Base-by-base conservation (phyloP, 2,888 invertebrate genomes). In the Pardosa pseudoannulata region DNA sequence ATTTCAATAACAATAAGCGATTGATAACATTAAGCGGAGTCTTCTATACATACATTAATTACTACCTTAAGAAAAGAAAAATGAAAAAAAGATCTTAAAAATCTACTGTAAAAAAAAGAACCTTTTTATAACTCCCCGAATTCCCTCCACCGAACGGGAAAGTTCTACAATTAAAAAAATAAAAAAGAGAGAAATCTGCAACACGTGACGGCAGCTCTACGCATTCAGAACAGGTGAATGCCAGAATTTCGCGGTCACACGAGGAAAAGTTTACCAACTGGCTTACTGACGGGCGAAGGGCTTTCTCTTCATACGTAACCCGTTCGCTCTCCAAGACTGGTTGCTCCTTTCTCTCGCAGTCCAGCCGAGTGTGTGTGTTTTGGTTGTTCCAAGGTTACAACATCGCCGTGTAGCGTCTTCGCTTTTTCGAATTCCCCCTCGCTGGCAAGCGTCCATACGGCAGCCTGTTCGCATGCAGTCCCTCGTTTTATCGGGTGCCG, bases 401-500 rank as follows among this genome's bases (percentile, higher is more conserved):
- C n/a, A n/a, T n/a, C n/a, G n/a, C n/a, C n/a, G n/a, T n/a, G 19
- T 56, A 56, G 5, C 31, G 31, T 29, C 23, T 3, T 6, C 11
- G 5, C 32, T 31, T 65, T 3, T 9, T 19, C 32, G 19, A n/a
- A n/a, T n/a, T n/a, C n/a, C n/a, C 13, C 31, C 56, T 31, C 16
- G n/a, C 56, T 74, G 74, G 74, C 74, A 64, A 16, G 13, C 13
- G 1, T 74, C 74, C 74, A 71, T 31, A 36, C 27, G 56, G 16
- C 19, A n/a, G 11, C 7, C 7, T 28, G 1, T 32, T 67, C 46
- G 29, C 62, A 83, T 83, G 83, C 83, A 83, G 78, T 78, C 83
- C 67, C 50, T 78, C 11, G 1, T 67, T 32, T 62, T 83, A 3
- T 62, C 78, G 29, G 83, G 83, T 11, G 83, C 83, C 28, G 83